These are phyloP conservation scores for Mionectes olivaceus DNA, from an alignment of 2,797 vertebrate species.

Conservation along the genomic window DNA sequence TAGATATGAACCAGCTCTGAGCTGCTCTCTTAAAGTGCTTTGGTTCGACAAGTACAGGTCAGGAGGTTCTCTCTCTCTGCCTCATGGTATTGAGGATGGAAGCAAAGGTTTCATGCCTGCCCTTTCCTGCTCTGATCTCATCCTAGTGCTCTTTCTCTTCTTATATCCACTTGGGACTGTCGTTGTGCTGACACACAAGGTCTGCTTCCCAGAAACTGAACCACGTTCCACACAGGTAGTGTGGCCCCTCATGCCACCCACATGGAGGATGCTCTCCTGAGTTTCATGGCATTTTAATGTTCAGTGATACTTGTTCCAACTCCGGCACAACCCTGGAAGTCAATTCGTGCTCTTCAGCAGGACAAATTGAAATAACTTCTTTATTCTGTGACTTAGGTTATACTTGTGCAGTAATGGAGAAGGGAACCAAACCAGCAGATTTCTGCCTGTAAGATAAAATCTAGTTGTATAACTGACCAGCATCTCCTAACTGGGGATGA, in stretches of 20 bases:
- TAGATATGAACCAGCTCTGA: neutral
- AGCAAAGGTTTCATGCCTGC: neutral
- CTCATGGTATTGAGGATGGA: neutral
- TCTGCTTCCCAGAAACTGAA: neutral
- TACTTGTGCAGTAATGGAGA: neutral
- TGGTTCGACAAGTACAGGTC: neutral
- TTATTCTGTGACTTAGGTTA: neutral
- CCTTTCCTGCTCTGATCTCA: neutral
- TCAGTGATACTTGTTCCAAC: neutral
- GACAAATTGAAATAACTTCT: neutral
- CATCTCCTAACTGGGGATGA: neutral
- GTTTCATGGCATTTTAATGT: neutral
- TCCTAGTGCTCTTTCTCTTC: neutral
- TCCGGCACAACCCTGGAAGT: neutral
- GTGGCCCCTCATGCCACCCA: neutral
- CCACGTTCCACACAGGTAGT: neutral
- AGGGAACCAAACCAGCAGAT: neutral
- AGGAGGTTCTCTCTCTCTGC: neutral
- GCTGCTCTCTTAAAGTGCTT: neutral
- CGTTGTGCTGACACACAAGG: neutral
- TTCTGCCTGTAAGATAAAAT: neutral
- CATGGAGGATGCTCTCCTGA: neutral
- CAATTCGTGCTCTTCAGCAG: neutral
- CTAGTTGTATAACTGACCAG: neutral
- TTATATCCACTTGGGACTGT: neutral